A percentile compares a stretch with the other conserved stretches of the same genome.
These are phyloP conservation scores for Parapristionchus giblindavisi DNA, from an alignment of 2,888 invertebrate genomes.

Conservation along the genomic window DNA sequence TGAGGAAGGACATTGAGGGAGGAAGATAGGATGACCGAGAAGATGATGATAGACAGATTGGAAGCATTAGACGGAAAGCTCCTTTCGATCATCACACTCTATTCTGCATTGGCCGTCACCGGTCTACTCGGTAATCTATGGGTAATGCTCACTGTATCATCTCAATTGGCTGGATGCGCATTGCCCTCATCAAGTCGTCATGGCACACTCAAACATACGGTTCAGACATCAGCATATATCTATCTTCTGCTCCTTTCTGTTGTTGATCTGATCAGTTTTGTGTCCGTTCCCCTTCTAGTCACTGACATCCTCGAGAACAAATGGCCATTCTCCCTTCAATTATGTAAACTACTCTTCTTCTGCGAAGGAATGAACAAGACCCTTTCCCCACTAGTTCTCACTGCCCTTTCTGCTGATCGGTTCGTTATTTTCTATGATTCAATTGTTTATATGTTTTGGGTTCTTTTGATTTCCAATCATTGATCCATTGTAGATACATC, in stretches of 20 bases:
- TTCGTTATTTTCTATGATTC: constrained; percentile 6
- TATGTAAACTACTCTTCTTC: constrained; percentile 59
- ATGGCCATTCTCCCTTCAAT: constrained; percentile 54
- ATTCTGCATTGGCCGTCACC: constrained; percentile 55
- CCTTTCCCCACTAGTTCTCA: constrained; percentile 63
- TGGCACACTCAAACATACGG: constrained; percentile 48
- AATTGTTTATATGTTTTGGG: not conserved
- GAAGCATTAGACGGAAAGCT: constrained; percentile 40
- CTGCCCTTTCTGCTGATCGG: constrained; percentile 64
- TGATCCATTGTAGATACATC: constrained; percentile 22
- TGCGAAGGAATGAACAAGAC: constrained; percentile 67
- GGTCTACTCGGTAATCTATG: constrained; percentile 64
- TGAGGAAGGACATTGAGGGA: not conserved
- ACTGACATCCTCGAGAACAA: constrained; percentile 58
- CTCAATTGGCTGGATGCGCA: constrained; percentile 56
- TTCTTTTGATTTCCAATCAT: not conserved
- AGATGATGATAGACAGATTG: not conserved
- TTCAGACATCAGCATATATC: constrained; percentile 65
- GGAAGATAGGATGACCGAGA: not conserved
- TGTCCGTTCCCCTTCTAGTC: constrained; percentile 65
- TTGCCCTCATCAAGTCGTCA: constrained; percentile 29
- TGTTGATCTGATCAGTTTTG: constrained; percentile 63
- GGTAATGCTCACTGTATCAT: constrained; percentile 62
- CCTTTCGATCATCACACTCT: constrained; percentile 53
- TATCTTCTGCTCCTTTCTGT: constrained; percentile 65